phyloP scores from a whole-genome alignment of 2,797 vertebrate genomes.

The Alca torda region DNA sequence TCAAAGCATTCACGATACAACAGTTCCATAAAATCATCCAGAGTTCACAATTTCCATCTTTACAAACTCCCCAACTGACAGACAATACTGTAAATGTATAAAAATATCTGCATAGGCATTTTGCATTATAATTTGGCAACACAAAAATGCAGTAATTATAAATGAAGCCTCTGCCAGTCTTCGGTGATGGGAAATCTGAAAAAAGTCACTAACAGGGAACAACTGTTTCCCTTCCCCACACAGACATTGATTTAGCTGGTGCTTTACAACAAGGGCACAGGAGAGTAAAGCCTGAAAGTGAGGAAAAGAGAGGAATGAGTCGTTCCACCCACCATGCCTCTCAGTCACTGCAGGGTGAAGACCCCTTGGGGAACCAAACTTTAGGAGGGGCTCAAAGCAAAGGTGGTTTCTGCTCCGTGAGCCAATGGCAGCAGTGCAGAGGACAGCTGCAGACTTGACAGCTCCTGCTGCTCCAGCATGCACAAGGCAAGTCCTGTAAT shows the following conservation, averaged over 20 bases:
- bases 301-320: background rate
- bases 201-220: background rate
- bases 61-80: background rate
- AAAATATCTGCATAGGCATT: background rate
- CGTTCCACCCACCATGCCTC: accelerated
- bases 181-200: background rate
- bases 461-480: background rate
- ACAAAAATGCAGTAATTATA: conserved; percentile 15
- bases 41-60: background rate
- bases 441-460: background rate
- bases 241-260: background rate
- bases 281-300: background rate
- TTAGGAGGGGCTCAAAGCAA: background rate
- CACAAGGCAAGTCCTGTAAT: background rate
- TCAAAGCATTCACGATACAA: background rate
- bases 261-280: background rate
- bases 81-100: background rate
- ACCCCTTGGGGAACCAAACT: background rate
- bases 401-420: background rate
- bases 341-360: background rate
- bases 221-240: background rate
- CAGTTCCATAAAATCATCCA: background rate
- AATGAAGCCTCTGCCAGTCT: background rate
- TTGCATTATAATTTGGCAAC: background rate
- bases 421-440: background rate